These are phyloP conservation scores for Mythimna ferrago DNA, from an alignment of 2,888 invertebrate species.

Conservation along the genomic window DNA sequence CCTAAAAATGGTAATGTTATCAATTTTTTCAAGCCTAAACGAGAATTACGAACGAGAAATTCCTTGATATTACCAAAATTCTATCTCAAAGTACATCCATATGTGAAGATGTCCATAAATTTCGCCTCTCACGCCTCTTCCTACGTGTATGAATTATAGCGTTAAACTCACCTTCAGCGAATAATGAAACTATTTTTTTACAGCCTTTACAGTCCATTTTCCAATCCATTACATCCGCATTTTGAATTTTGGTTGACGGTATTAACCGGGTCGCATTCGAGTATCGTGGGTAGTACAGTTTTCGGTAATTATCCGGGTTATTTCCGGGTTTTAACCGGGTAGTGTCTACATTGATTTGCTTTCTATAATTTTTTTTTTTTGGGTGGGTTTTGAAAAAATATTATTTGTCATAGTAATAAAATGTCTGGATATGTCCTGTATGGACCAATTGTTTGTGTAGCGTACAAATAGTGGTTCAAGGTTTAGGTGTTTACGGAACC, in stretches of 20 bases:
- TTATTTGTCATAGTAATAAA: background rate
- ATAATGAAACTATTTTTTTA: constrained; percentile 60
- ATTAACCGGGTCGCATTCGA: background rate
- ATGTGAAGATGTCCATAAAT: constrained; percentile 30
- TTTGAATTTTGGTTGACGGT: background rate
- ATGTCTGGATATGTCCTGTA: background rate
- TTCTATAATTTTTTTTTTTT: no score
- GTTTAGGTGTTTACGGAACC: no score
- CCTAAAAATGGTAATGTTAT: no score
- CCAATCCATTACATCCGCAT: constrained; percentile 44
- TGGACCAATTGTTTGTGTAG: no score
- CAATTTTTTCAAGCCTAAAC: no score
- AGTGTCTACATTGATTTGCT: constrained; percentile 6
- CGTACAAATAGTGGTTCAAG: no score
- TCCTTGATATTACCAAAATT: background rate
- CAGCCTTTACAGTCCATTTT: constrained; percentile 60
- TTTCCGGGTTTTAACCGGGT: background rate
- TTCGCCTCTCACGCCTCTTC: constrained; percentile 3
- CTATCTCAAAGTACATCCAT: constrained; percentile 1
- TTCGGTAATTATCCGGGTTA: background rate
- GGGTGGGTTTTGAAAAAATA: no score
- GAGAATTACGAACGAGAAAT: background rate
- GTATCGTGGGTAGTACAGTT: background rate
- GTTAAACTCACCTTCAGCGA: constrained; percentile 64
- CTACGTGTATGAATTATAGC: constrained; percentile 26